Conservation (phyloP, 2,113 vertebrate genomes). For the Syngnathus floridae region DNA sequence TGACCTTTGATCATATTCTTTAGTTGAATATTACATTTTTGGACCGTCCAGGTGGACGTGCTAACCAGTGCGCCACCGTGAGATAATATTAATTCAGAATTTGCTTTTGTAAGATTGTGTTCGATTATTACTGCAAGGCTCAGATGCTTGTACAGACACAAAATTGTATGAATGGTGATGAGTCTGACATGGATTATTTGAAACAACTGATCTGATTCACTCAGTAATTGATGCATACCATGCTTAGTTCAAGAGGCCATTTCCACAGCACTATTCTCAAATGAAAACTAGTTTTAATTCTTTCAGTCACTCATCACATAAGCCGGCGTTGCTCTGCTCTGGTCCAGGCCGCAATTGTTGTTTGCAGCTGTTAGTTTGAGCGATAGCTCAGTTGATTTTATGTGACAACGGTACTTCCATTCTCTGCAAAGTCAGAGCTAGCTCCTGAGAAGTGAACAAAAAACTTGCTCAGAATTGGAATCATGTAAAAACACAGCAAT, state of each 20-base stretch:
- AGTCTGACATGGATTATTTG: not conserved
- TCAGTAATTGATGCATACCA: not conserved
- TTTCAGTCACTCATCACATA: constrained; percentile 14
- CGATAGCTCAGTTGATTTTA: constrained; percentile 40
- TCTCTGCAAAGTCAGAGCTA: constrained; percentile 10
- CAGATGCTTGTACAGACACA: not conserved
- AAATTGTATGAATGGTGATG: not conserved
- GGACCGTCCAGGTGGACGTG: not conserved
- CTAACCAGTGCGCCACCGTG: no score
- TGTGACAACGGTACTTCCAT: constrained; percentile 28
- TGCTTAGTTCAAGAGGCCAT: not conserved
- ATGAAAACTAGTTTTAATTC: constrained; percentile 14
- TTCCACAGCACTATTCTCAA: not conserved
- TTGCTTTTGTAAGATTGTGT: not conserved
- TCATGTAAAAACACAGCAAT: not conserved
- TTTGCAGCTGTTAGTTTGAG: constrained; percentile 36
- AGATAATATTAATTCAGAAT: not conserved
- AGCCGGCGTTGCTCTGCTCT: constrained; percentile 29
- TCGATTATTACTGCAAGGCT: no score
- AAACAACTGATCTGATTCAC: not conserved
- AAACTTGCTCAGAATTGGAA: not conserved
- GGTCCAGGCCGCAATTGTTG: constrained; percentile 33
- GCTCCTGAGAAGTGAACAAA: not conserved
- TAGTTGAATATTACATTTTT: not conserved
- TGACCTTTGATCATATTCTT: not conserved